Base-by-base conservation (phyloP, 2,113 vertebrate species). In the Eurypyga helias region DNA sequence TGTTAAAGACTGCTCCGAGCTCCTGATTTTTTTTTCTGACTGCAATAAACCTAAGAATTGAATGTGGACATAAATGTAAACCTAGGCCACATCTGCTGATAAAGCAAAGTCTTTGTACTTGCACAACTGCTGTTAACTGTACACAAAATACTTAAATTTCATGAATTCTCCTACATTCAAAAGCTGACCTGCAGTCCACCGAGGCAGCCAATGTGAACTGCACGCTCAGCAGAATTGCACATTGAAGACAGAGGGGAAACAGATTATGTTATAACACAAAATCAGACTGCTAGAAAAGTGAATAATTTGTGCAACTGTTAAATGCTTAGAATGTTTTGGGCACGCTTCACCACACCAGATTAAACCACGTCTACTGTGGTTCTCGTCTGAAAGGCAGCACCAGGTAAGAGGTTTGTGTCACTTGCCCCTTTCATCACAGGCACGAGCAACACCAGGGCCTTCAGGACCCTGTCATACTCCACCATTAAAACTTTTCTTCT, bases 61-160 rank as follows among this genome's bases (percentile, higher is more conserved):
- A 76, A 92, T 24, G 86, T 28, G 51, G 94, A 91, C 65, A 31
- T 31, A 79, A 94, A 94, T 49, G 78, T 94, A 95, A 97, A 96
- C 83, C 70, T 88, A 85, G 78, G 79, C 45, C 79, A 82, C 83
- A 89, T 86, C 65, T 97, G 94, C 95, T 93, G 93, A 96, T 96
- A 97, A 94, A 88, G 95, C 87, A 95, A 94, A 73, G 88, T 91
- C 93, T 93, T 92, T 96, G 91, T 88, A 91, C 65, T 94, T 87
- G 72, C 54, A n/a, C 79, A 93, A 97, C 67, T 90, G 64, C 51
- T 4, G 4, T 81, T 94, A 95, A 73, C 46, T 70, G 75, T 90
- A 95, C 65, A 83, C 66, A 95, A 91, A 96, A 93, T 71, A 91
- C 89, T 97, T 90, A 77, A 43, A 89, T 96, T 93, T 95, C 89